Base-by-base conservation (phyloP, 2,113 vertebrate species). In the Otocyon megalotis region DNA sequence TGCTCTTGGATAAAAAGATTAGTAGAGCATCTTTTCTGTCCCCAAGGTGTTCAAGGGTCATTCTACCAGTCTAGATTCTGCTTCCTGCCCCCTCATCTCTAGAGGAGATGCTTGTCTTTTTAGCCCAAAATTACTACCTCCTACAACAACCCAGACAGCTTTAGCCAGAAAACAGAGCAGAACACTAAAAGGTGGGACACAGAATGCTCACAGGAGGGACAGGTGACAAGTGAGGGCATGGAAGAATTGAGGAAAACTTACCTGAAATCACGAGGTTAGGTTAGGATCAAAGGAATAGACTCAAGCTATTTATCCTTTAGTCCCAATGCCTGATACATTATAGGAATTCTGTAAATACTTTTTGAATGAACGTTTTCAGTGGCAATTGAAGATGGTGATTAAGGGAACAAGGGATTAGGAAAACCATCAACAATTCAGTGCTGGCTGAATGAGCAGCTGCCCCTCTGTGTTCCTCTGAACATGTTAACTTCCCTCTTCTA, bases 361-460 rank as follows among this genome's bases (percentile, higher is more conserved):
- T 1, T 16, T 37, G 43, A 86, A 54, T 79, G 50, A 87, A 81
- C 54, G 69, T 90, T 80, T 22, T 67, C 62, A 92, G n/a, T 91
- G 43, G 37, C n/a, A 83, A 9, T 77, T 90, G 84, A 95, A 89
- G 74, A 43, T 83, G 43, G 76, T 93, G 15, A 76, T 91, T 94
- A 94, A 96, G 4, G 35, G 48, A 87, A 32, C 14, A 92, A 8
- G 4, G 15, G 82, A 53, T 91, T 86, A 72, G 35, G 32, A 80
- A 74, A 48, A 35, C 56, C 60, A 17, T 30, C 71, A 48, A 22
- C 22, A 19, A 43, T 32, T 79, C 54, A 30, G 30, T 17, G 43
- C 32, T 62, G 71, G 13, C 50, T 69, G 72, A 81, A 2, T 62
- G 62, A 26, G n/a, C 35, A 15, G 7, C 1, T 20, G 26, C 60